These are phyloP conservation scores for Ctenosaura bakeri DNA, from an alignment of 2,797 vertebrate species.

Conservation along the genomic window DNA sequence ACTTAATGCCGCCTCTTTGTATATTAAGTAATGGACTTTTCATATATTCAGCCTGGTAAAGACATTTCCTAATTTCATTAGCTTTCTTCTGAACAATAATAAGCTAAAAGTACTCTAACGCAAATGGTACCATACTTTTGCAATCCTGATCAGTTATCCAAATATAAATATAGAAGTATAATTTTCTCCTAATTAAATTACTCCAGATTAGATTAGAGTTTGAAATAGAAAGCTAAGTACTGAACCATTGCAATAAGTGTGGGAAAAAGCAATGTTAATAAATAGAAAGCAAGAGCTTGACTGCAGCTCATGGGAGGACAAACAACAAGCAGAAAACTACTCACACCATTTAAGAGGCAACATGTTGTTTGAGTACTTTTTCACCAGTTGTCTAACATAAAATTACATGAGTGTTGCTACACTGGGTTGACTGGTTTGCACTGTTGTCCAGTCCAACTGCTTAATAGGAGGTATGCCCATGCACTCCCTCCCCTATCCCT, in stretches of 20 bases:
- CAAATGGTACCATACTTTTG: background rate
- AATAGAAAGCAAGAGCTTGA: conserved; percentile 11
- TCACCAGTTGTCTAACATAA: too few species aligned
- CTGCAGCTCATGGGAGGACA: background rate
- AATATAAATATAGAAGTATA: conserved; percentile 8
- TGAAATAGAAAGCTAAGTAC: conserved; percentile 18
- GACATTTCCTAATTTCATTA: background rate
- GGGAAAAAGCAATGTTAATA: background rate
- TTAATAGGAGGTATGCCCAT: too few species aligned
- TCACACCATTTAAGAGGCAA: too few species aligned
- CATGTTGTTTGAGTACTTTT: too few species aligned
- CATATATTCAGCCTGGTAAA: background rate
- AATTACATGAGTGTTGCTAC: too few species aligned
- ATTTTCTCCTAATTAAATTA: conserved; percentile 34
- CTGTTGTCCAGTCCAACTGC: too few species aligned
- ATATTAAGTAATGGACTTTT: background rate
- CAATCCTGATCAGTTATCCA: conserved; percentile 2
- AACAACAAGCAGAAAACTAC: too few species aligned
- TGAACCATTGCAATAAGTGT: background rate
- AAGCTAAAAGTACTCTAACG: conserved; percentile 7
- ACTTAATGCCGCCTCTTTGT: background rate
- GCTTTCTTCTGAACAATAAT: conserved; percentile 2
- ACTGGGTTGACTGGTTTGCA: too few species aligned
- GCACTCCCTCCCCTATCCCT: too few species aligned
- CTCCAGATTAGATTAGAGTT: conserved; percentile 10